Evolutionary conservation across 2,888 invertebrate genomes (phyloP), one percentile per base, ranked within the genome.

Genomic region (Limnephilus marmoratus): DNA sequence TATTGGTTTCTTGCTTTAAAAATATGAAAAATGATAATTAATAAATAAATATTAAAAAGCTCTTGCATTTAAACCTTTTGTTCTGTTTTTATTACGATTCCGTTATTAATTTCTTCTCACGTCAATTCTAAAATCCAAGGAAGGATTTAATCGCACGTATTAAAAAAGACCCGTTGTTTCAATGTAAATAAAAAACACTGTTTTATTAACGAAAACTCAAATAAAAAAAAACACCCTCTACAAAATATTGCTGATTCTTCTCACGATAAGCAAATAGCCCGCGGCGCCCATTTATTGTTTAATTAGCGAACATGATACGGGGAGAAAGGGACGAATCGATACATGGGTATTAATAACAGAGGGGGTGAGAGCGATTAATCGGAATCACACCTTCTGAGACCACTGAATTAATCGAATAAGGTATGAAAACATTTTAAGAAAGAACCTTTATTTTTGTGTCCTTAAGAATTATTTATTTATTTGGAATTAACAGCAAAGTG

Each of bases 201-300:
- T 82, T 82, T 82, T 82, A 82, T 82, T 15, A 31, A 15, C 12
- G 31, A 31, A 82, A 31, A 15, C 15, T 5, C n/a, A 82, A 29
- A 31, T 81, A 29, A 82, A 82, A 31, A 31, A 29, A 31, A 13
- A 29, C 82, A 18, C 45, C 45, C 53, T 24, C 18, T 18, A 68
- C 53, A 68, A 68, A 41, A 18, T 82, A 83, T 82, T 90, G 82
- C 49, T 53, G 83, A 90, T 82, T 90, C 90, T 81, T 82, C 18
- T 81, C 92, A 90, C 86, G 90, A 83, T 82, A 81, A 82, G 45
- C 90, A 82, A 49, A 88, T 90, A 90, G 90, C 92, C 86, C 90
- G 90, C 49, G 88, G 92, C 92, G 83, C 82, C 83, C 92, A 92
- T 90, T 92, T 92, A 92, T 92, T 87, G 90, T 92, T 90, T 92